Evolutionary conservation across 2,113 vertebrate genomes (phyloP).

Genomic region (Mus pahari): DNA sequence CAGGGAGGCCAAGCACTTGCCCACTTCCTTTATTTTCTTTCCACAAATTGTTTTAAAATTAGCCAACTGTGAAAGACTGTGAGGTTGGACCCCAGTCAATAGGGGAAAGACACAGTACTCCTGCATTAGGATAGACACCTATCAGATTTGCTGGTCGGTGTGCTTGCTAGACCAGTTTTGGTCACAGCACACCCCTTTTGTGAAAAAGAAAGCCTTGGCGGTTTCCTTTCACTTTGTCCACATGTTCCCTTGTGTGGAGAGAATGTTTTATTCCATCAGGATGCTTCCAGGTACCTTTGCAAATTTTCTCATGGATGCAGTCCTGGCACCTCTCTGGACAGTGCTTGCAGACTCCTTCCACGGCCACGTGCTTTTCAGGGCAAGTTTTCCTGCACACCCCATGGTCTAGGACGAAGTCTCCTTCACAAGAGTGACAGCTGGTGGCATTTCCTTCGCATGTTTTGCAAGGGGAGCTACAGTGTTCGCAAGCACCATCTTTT

Average conservation of each 20-base stretch:
- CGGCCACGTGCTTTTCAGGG: conserved; percentile 86
- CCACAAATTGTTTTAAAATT: neutral
- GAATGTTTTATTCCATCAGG: neutral
- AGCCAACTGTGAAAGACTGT: neutral
- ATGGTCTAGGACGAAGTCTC: conserved; percentile 84
- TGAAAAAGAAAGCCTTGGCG: neutral
- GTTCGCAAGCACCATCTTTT: conserved; percentile 76
- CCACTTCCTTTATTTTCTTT: neutral
- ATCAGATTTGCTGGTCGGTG: too few relatives aligned
- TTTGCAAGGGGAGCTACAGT: conserved; percentile 88
- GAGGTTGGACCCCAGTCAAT: neutral
- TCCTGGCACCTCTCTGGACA: conserved; percentile 90
- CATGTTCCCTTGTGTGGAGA: too few relatives aligned
- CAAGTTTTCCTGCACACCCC: conserved; percentile 88
- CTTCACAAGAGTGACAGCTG: conserved; percentile 90
- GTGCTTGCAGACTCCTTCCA: conserved; percentile 86
- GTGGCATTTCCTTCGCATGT: conserved; percentile 87
- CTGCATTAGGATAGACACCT: neutral
- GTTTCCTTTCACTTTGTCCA: neutral
- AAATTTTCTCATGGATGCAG: conserved; percentile 88
- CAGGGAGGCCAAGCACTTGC: neutral
- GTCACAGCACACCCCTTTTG: neutral
- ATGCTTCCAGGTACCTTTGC: conserved; percentile 87
- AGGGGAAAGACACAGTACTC: neutral
- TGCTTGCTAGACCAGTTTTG: neutral